Evolutionary conservation across 2,888 invertebrate species (phyloP), one percentile per base, ranked within the genome.

Genomic region (Netelia inedita): DNA sequence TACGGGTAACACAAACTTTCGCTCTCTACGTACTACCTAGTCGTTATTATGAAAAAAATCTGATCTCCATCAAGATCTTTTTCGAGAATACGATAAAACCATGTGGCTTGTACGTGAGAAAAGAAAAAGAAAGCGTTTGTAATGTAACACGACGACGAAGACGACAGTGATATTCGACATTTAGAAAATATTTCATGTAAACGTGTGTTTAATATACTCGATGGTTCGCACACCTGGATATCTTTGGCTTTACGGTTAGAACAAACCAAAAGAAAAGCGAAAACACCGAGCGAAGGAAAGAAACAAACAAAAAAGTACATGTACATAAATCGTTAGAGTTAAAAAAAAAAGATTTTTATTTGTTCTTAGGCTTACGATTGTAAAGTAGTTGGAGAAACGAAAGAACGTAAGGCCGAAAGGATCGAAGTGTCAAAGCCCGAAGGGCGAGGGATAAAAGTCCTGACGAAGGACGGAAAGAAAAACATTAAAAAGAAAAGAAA

Each of bases 341-440:
- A 6, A 66, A 50, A 66, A 6, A 66, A 50, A 66, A 63, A 14
- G 19, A 55, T 46, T 66, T 59, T 65, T 80, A 19, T 46, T 79
- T 57, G n/a, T 0, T 50, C n/a, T 35, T 73, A 23, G 59, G 16
- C 14, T 81, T 66, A 55, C 41, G 46, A 59, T n/a, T 68, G 53
- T 76, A 57, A 66, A 68, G 53, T 59, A 59, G 46, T 74, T 46
- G 5, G 63, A 43, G 35, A 41, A 55, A 19, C 8, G 43, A 71
- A 57, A 23, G 41, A 23, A 11, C 80, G 55, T 63, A 69, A 66
- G 50, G 35, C 14, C 19, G 50, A 11, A 57, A 73, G 61, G 50
- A 87, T 86, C 83, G 87, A 89, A 85, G 86, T 87, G 87, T 86
- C 87, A 79, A 85, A 85, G 87, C 35, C 85, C 85, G 86, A 71